Conservation (phyloP, 1,140 invertebrate species). For the Rhagoletis zephyria region DNA sequence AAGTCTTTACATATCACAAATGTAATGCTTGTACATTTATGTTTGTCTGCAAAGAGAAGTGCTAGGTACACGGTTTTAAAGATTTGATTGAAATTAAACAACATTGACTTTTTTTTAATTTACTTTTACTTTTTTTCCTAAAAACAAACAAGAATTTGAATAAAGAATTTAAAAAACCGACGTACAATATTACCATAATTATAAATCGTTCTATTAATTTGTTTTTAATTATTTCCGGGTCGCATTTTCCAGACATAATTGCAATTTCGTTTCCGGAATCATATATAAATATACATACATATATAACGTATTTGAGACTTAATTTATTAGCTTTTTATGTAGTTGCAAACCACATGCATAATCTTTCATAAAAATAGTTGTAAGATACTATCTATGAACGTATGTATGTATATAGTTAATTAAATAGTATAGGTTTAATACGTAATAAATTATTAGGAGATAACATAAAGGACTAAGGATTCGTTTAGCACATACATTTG, state of each 20-base stretch:
- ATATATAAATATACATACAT: constrained; percentile 19
- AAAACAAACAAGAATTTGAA: background rate
- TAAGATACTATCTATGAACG: no score
- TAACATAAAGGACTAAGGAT: no score
- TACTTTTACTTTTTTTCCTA: background rate
- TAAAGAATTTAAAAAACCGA: background rate
- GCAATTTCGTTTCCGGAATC: background rate
- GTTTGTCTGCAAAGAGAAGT: no score
- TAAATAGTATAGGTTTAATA: no score
- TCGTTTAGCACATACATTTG: no score
- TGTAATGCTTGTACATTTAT: no score
- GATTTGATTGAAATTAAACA: no score
- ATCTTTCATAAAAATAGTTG: background rate
- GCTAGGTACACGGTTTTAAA: no score
- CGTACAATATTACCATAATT: background rate
- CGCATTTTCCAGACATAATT: background rate
- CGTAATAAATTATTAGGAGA: no score
- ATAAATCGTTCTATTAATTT: background rate
- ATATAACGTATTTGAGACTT: background rate
- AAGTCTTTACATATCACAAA: no score
- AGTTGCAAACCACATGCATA: background rate
- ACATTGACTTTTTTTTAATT: background rate
- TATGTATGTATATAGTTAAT: no score
- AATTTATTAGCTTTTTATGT: background rate
- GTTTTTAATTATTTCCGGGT: background rate